phyloP scores from a whole-genome alignment of 2,113 vertebrate genomes.

The Formicarius rufipectus region DNA sequence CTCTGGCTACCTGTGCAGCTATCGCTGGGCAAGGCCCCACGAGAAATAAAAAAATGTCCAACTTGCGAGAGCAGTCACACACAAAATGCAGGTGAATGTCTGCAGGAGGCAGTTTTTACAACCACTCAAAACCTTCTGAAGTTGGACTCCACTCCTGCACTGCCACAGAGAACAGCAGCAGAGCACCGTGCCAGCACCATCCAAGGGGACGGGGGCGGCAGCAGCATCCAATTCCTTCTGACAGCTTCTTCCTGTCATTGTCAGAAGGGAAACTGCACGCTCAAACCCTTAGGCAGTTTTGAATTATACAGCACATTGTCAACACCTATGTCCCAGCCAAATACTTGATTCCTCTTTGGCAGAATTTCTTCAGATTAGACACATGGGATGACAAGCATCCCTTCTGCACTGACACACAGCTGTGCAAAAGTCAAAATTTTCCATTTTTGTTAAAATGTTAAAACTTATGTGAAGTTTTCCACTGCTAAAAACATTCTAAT shows the following conservation, averaged over 20 bases:
- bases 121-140: not conserved
- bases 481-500: not conserved
- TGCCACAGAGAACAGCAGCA: not conserved
- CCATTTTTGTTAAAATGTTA: not conserved
- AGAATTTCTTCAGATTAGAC: not conserved
- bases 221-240: not conserved
- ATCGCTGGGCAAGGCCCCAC: not conserved
- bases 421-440: not conserved
- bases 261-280: not conserved
- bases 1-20: not conserved
- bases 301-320: slow-evolving; percentile 8
- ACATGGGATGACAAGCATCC: not conserved
- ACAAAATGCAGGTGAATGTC: not conserved
- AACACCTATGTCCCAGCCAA: slow-evolving; percentile 31
- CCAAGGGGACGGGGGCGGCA: not conserved
- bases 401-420: not conserved
- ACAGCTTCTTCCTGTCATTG: not conserved
- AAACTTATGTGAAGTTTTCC: not conserved
- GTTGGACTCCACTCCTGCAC: not conserved
- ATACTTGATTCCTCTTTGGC: not conserved
- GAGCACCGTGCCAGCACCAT: not conserved
- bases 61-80: not conserved
- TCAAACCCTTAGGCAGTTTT: not conserved
- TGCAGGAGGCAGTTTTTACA: not conserved
- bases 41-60: not conserved